Base-by-base conservation (phyloP, 2,888 invertebrate genomes). In the Tenthredo scrophulariae region DNA sequence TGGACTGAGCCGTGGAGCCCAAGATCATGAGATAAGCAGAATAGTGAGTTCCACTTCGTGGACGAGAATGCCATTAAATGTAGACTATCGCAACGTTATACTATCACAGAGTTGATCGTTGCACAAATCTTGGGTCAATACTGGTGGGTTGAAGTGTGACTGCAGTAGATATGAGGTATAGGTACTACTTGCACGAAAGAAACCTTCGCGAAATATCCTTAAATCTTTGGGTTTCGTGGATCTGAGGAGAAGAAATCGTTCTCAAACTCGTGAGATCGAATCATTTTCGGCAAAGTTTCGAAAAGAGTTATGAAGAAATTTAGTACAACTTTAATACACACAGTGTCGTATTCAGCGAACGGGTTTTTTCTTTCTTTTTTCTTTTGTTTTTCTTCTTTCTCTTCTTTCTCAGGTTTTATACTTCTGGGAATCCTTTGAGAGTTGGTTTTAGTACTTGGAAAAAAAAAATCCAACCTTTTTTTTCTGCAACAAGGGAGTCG, bases 11-110 rank as follows among this genome's bases (percentile, higher is more conserved):
- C 40, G 62, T 37, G 43, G 80, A 80, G 43, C 40, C 54, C 40
- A 37, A 62, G 80, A 80, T 80, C 65, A 22, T 15, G 18, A n/a
- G 80, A 80, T 80, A 80, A 62, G 62, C 62, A 40, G 65, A 80
- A 80, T 80, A 65, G 80, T 62, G 62, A 65, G 80, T 80, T 65
- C 62, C 65, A 80, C 80, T 62, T 62, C 80, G 80, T 26, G 58
- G 58, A 80, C 80, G 80, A 80, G 80, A 80, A 62, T 65, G 50
- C 80, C 62, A 80, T 80, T 62, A 65, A 80, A 80, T 65, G 22
- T 80, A 80, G 62, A 80, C 62, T 77, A 77, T 33, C 33, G 46
- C 33, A 54, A 77, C 29, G 77, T 77, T 54, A 77, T 33, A 9
- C 13, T 77, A 54, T 29, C 77, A 29, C 50, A 29, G 7, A 50